Evolutionary conservation across 35 echinoderm and acorn worm genomes (phyloP).

Genomic region (Ptychodera flava): DNA sequence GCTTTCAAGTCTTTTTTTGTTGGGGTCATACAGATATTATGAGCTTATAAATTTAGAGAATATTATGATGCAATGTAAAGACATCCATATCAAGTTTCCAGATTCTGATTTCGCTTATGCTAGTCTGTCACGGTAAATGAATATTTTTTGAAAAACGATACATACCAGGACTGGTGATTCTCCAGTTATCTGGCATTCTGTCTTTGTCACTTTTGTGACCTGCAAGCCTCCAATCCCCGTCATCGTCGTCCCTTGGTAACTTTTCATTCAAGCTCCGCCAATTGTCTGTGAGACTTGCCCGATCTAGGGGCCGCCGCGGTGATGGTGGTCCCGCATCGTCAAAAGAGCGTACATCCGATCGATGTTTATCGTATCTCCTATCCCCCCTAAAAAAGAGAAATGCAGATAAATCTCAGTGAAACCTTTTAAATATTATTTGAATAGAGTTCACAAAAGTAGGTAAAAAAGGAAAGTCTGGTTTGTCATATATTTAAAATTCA

Average conservation of each 20-base stretch:
- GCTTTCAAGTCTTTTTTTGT: too few species aligned
- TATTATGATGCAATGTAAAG: too few species aligned
- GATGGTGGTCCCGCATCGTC: conserved; percentile 61
- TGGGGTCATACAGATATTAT: too few species aligned
- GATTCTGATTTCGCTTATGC: too few species aligned
- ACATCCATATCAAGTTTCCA: too few species aligned
- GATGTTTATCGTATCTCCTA: conserved; percentile 30
- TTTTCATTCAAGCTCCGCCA: conserved; percentile 55
- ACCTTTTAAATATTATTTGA: too few species aligned
- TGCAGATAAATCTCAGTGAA: neutral
- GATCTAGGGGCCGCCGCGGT: conserved; percentile 64
- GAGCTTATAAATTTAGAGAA: too few species aligned
- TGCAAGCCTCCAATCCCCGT: conserved; percentile 46
- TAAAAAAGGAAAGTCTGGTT: too few species aligned
- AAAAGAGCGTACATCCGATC: conserved; percentile 27
- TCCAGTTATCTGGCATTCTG: neutral
- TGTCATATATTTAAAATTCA: too few species aligned
- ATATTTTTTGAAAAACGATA: too few species aligned
- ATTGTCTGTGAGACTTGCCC: conserved; percentile 89
- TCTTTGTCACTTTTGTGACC: neutral
- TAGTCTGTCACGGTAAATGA: too few species aligned
- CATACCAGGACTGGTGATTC: neutral
- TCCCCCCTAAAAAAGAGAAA: conserved; percentile 10
- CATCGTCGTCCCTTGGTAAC: conserved; percentile 21
- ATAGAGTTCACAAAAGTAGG: too few species aligned